These are phyloP conservation scores for Melanotaenia trifasciata DNA, from an alignment of 2,797 vertebrate species.

Conservation along the genomic window DNA sequence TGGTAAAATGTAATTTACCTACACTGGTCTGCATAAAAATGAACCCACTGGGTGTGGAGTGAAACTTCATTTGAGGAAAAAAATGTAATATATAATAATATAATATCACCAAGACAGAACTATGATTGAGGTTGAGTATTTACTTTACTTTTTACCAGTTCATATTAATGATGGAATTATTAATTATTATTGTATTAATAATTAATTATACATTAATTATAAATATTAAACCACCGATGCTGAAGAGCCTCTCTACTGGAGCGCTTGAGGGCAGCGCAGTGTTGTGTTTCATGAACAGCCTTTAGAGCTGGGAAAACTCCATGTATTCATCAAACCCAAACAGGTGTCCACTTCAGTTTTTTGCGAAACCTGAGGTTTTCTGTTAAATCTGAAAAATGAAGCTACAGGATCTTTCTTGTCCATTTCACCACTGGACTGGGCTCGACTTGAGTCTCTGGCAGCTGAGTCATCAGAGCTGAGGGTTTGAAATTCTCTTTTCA, in stretches of 20 bases:
- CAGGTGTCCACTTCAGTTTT: neutral
- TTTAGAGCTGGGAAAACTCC: neutral
- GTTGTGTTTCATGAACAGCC: conserved; percentile 7
- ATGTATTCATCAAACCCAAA: neutral
- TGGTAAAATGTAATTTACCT: too few species aligned
- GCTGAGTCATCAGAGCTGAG: neutral
- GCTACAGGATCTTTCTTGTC: neutral
- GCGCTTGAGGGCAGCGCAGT: conserved; percentile 7
- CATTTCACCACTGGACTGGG: neutral
- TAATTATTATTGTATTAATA: too few species aligned
- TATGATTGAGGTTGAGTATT: too few species aligned
- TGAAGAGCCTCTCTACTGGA: conserved; percentile 31
- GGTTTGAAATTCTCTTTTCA: neutral
- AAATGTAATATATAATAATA: too few species aligned
- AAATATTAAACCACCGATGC: neutral
- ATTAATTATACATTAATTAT: too few species aligned
- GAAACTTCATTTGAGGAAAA: too few species aligned
- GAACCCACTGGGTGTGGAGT: too few species aligned
- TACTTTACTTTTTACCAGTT: too few species aligned
- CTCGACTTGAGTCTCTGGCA: neutral
- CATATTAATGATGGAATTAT: too few species aligned
- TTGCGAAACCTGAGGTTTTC: neutral
- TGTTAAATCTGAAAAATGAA: conserved; percentile 4
- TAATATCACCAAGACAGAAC: too few species aligned
- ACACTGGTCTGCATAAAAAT: too few species aligned